A percentile compares a stretch with the other conserved stretches of the same genome.
These are phyloP conservation scores for Megathymus violae DNA, from an alignment of 1,140 invertebrate species.

Conservation along the genomic window DNA sequence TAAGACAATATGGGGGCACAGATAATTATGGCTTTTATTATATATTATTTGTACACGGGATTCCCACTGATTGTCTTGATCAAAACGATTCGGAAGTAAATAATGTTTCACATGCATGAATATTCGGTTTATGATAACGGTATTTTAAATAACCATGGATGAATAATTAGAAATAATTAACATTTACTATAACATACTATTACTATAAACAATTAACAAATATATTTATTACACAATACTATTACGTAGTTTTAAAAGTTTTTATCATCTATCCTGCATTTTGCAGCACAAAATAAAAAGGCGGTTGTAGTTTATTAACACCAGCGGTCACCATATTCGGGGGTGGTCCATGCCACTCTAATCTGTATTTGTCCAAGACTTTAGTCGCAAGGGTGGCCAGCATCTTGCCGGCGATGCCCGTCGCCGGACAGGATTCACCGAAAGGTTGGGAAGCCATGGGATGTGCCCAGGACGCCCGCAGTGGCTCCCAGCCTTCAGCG, in stretches of 20 bases:
- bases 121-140: too few relatives aligned
- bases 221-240: slow-evolving; percentile 1
- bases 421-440: slow-evolving; percentile 62
- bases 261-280: slow-evolving; percentile 51
- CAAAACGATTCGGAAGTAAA: too few relatives aligned
- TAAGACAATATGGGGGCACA: too few relatives aligned
- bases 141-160: too few relatives aligned
- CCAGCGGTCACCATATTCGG: slow-evolving; percentile 55
- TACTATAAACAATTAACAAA: neutral
- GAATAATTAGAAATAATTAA: too few relatives aligned
- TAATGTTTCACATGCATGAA: too few relatives aligned
- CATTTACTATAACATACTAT: too few relatives aligned
- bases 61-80: too few relatives aligned
- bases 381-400: slow-evolving; percentile 51
- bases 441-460: slow-evolving; percentile 61
- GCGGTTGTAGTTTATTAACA: slow-evolving; percentile 67
- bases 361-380: slow-evolving; percentile 63
- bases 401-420: slow-evolving; percentile 55
- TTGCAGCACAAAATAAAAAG: slow-evolving; percentile 73
- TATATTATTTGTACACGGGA: too few relatives aligned
- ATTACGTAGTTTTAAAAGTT: slow-evolving; percentile 8
- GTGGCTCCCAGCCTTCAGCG: slow-evolving; percentile 61
- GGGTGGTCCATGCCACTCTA: slow-evolving; percentile 72
- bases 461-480: slow-evolving; percentile 61
- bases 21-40: too few relatives aligned